These are phyloP conservation scores for Hippocampus barbouri DNA, from an alignment of 2,113 vertebrate species.

Conservation along the genomic window DNA sequence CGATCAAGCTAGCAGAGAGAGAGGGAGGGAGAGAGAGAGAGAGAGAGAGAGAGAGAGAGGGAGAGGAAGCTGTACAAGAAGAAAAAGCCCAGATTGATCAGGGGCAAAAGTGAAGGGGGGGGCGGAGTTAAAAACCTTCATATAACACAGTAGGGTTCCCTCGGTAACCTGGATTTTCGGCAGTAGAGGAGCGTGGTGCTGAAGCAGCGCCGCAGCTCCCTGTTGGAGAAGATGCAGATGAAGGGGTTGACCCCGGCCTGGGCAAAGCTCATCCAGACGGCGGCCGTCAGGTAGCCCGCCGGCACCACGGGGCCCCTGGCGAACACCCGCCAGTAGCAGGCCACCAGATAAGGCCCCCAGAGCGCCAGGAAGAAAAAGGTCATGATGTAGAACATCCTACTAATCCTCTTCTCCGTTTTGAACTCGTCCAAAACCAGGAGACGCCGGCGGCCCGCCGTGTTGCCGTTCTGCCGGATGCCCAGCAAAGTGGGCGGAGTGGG, in stretches of 20 bases:
- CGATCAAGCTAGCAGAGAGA: conserved; percentile 44
- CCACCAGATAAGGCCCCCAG: conserved; percentile 98
- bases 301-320: conserved; percentile 92
- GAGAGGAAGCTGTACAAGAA: conserved; percentile 64
- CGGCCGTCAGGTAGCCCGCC: conserved; percentile 95
- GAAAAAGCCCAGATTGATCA: conserved; percentile 60
- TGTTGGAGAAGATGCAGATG: conserved; percentile 99
- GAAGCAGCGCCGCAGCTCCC: conserved; percentile 99
- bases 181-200: conserved; percentile 99
- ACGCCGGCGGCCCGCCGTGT: conserved; percentile 91
- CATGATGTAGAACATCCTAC: conserved; percentile 99
- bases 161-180: conserved; percentile 99
- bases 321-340: conserved; percentile 99
- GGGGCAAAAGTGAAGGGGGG: conserved; percentile 56
- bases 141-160: conserved; percentile 99
- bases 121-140: conserved; percentile 79
- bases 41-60: conserved; percentile 33
- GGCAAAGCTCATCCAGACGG: conserved; percentile 99
- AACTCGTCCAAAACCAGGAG: conserved; percentile 98
- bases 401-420: conserved; percentile 99
- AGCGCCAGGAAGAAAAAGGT: conserved; percentile 98
- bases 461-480: conserved; percentile 96
- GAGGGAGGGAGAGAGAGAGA: conserved; percentile 33
- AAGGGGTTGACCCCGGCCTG: conserved; percentile 99
- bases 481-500: conserved; percentile 97